Conservation (phyloP, 2,888 invertebrate genomes). For the Biston stratarius region DNA sequence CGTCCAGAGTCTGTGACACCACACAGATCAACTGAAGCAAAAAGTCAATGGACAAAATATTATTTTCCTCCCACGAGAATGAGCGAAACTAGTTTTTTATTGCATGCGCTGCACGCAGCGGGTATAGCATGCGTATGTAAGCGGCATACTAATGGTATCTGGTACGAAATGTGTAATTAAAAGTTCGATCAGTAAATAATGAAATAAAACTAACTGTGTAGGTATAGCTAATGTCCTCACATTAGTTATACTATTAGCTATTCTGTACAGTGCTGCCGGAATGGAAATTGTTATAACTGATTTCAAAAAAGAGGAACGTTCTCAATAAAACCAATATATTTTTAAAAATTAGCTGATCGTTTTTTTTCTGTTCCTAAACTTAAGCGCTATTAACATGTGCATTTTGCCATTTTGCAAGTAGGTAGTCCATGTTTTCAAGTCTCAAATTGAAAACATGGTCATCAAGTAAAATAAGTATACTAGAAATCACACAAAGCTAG, state of each 20-base stretch:
- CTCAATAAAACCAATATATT: no score
- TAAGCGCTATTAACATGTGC: no score
- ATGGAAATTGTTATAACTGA: no score
- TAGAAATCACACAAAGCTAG: no score
- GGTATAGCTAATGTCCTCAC: not conserved
- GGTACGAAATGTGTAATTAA: constrained; percentile 5
- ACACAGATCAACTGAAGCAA: constrained; percentile 33
- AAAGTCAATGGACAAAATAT: constrained; percentile 31
- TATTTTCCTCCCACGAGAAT: constrained; percentile 37
- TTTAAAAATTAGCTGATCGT: no score
- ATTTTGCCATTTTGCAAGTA: no score
- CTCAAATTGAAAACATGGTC: no score
- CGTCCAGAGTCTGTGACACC: constrained; percentile 21
- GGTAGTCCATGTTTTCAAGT: no score
- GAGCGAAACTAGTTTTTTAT: constrained; percentile 49
- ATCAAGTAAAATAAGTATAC: no score
- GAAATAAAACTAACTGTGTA: not conserved
- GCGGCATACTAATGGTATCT: not conserved
- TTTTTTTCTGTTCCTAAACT: no score
- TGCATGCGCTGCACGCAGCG: constrained; percentile 13
- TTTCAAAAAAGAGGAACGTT: no score
- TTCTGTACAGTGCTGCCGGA: not conserved
- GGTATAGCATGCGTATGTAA: constrained; percentile 1
- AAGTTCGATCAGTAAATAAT: constrained; percentile 1
- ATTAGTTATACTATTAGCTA: not conserved